phyloP scores from a whole-genome alignment of 2,113 vertebrate genomes.

The Brachyistius frenatus region DNA sequence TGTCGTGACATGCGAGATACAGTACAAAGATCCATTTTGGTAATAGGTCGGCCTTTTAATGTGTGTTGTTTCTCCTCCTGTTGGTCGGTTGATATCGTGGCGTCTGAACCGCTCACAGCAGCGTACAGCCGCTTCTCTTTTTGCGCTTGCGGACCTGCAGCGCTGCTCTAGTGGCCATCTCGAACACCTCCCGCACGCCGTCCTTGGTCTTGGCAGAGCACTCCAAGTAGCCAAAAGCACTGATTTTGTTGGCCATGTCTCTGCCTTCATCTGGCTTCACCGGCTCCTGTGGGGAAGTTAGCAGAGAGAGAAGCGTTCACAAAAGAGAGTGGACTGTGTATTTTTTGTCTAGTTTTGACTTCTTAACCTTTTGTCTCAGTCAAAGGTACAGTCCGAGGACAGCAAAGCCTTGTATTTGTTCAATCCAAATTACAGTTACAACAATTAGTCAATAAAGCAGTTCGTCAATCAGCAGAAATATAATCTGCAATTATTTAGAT shows the following conservation, averaged over 20 bases:
- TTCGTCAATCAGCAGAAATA: too few species aligned
- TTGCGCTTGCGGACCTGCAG: slow-evolving; percentile 96
- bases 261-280: slow-evolving; percentile 94
- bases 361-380: too few species aligned
- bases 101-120: slow-evolving; percentile 85
- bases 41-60: slow-evolving; percentile 69
- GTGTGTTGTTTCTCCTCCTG: slow-evolving; percentile 34
- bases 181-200: slow-evolving; percentile 95
- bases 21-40: slow-evolving; percentile 81
- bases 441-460: too few species aligned
- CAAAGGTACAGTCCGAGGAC: too few species aligned
- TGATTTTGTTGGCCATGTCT: slow-evolving; percentile 95
- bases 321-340: neutral
- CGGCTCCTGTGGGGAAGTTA: slow-evolving; percentile 85
- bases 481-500: too few species aligned
- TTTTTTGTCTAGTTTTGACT: too few species aligned
- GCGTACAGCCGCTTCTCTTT: slow-evolving; percentile 88
- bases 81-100: slow-evolving; percentile 44
- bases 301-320: neutral
- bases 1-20: slow-evolving; percentile 76
- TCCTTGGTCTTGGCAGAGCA: slow-evolving; percentile 99
- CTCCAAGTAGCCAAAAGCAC: slow-evolving; percentile 95
- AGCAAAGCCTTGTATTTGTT: too few species aligned
- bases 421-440: too few species aligned
- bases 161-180: slow-evolving; percentile 96